A percentile compares a stretch with the other conserved stretches of the same genome.
These are phyloP conservation scores for Syngnathus typhle DNA, from an alignment of 2,113 vertebrate genomes.

Conservation along the genomic window DNA sequence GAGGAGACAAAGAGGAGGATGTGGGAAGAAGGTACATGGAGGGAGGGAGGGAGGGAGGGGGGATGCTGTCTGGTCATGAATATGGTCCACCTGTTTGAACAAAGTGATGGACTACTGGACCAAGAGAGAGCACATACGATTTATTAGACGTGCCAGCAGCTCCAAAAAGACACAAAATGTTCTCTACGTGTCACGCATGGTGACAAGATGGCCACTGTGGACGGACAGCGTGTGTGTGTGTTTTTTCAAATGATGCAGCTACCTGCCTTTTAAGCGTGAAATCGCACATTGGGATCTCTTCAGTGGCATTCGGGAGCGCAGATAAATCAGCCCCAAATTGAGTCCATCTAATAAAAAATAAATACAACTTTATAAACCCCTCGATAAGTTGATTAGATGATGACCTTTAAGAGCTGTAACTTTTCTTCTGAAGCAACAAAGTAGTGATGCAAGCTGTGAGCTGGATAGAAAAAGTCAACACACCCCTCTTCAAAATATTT, in stretches of 20 bases:
- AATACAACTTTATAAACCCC: conserved; percentile 1
- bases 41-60: conserved; percentile 3
- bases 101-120: conserved; percentile 62
- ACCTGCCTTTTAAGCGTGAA: conserved; percentile 4
- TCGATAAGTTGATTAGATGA: conserved; percentile 14
- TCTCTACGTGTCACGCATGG: conserved; percentile 31
- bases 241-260: neutral
- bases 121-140: conserved; percentile 47
- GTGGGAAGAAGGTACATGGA: conserved; percentile 8
- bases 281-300: conserved; percentile 58
- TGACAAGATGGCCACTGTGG: conserved; percentile 26
- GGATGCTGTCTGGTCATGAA: conserved; percentile 29
- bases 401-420: conserved; percentile 14
- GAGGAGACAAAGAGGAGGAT: conserved; percentile 47
- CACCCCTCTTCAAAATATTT: too few relatives aligned
- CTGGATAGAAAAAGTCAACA: too few relatives aligned
- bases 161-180: conserved; percentile 36
- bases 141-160: conserved; percentile 55
- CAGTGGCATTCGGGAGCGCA: conserved; percentile 25
- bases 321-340: conserved; percentile 25
- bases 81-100: conserved; percentile 52
- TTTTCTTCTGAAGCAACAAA: neutral
- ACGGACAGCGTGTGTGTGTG: neutral
- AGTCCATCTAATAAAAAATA: conserved; percentile 4
- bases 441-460: too few relatives aligned